Percentiles rank a stretch among this genome's conserved stretches.
These are phyloP conservation scores for Phocoena phocoena DNA, from an alignment of 2,113 vertebrate genomes.

Conservation along the genomic window DNA sequence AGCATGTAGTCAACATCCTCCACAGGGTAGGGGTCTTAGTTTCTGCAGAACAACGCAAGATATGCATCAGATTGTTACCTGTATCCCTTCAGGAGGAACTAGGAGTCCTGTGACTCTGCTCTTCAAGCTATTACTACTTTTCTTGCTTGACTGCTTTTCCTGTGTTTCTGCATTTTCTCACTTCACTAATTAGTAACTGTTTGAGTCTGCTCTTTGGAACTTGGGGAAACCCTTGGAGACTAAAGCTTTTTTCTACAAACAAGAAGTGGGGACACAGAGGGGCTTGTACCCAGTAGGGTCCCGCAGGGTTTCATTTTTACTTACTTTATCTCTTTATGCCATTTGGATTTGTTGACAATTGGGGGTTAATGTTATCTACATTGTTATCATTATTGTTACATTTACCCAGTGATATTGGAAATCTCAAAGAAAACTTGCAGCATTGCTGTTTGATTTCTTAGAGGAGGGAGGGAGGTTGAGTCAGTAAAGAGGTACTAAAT, in stretches of 20 bases:
- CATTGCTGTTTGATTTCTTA: neutral
- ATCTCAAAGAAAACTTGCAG: neutral
- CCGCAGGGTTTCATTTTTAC: neutral
- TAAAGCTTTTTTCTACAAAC: neutral
- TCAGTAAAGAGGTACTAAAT: neutral
- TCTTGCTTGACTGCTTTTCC: too few species aligned
- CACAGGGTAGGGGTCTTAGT: neutral
- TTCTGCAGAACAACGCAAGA: neutral
- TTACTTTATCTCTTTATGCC: neutral
- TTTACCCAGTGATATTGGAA: neutral
- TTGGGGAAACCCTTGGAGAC: neutral
- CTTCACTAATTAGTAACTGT: too few species aligned
- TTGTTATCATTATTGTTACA: neutral
- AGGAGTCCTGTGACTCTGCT: neutral
- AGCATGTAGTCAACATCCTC: neutral
- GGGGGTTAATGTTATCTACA: neutral
- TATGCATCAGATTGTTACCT: neutral
- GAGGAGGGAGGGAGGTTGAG: neutral
- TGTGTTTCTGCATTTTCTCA: too few species aligned
- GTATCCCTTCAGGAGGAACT: neutral
- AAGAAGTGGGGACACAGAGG: neutral
- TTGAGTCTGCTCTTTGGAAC: neutral
- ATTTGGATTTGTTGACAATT: neutral
- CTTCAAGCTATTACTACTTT: too few species aligned
- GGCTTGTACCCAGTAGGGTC: neutral